These are phyloP conservation scores for Drosophila jambulina DNA, from an alignment of 1,140 invertebrate genomes.

Conservation along the genomic window DNA sequence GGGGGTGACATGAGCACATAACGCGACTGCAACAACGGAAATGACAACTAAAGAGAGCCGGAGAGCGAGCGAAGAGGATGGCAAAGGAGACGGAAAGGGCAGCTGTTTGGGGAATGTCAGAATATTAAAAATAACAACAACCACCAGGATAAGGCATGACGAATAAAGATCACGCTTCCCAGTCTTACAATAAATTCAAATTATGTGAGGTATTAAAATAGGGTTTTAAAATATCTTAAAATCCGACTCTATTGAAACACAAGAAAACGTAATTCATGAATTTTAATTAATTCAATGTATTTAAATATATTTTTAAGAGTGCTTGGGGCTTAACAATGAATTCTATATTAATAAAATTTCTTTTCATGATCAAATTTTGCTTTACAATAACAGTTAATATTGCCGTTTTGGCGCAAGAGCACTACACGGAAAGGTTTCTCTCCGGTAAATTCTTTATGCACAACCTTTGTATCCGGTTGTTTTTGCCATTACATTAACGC, in stretches of 20 bases:
- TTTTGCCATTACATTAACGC: not conserved
- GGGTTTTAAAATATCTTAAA: too few relatives aligned
- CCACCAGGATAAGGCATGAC: constrained; percentile 8
- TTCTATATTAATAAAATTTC: not conserved
- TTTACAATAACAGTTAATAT: not conserved
- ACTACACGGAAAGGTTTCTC: not conserved
- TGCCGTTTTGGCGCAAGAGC: too few relatives aligned
- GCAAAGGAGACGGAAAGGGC: constrained; percentile 28
- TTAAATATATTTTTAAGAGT: not conserved
- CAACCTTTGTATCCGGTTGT: not conserved
- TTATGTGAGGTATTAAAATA: not conserved
- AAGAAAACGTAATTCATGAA: too few relatives aligned
- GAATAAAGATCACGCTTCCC: constrained; percentile 23
- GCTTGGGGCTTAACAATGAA: not conserved
- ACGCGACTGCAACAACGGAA: constrained; percentile 57
- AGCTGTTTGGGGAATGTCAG: constrained; percentile 53
- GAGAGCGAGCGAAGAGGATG: constrained; percentile 3
- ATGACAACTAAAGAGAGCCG: constrained; percentile 52
- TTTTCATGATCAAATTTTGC: too few relatives aligned
- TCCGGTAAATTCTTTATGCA: not conserved
- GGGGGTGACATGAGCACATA: constrained; percentile 10
- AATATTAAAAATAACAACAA: constrained; percentile 64
- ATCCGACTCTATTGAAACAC: too few relatives aligned
- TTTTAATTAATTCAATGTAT: too few relatives aligned
- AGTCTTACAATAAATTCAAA: not conserved